Conservation (phyloP, 2,888 invertebrate species). For the Xylocampa areola region DNA sequence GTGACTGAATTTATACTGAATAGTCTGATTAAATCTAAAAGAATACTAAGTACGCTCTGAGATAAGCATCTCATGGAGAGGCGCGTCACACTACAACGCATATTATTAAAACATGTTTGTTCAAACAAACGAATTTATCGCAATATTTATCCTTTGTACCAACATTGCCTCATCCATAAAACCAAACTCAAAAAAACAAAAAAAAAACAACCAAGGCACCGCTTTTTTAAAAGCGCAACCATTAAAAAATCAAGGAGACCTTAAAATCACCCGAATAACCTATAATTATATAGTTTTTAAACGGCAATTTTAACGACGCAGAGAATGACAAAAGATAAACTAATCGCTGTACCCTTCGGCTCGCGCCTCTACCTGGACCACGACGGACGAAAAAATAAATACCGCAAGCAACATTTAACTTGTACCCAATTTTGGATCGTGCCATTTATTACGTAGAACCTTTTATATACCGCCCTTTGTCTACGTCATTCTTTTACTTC, state of each 20-base stretch:
- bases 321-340: slow-evolving; percentile 60
- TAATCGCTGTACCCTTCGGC: slow-evolving; percentile 59
- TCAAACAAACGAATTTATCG: slow-evolving; percentile 24
- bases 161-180: slow-evolving; percentile 16
- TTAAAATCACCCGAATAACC: slow-evolving; percentile 48
- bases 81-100: no score
- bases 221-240: slow-evolving; percentile 39
- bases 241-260: slow-evolving; percentile 41
- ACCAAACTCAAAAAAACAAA: slow-evolving; percentile 33
- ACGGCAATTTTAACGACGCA: slow-evolving; percentile 62
- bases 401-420: slow-evolving; percentile 71
- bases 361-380: slow-evolving; percentile 77
- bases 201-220: slow-evolving; percentile 17
- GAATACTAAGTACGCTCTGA: no score
- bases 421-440: slow-evolving; percentile 68
- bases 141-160: slow-evolving; percentile 28
- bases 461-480: slow-evolving; percentile 71
- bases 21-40: no score
- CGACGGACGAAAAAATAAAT: slow-evolving; percentile 65
- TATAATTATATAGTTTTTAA: slow-evolving; percentile 65
- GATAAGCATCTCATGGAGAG: no score
- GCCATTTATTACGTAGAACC: slow-evolving; percentile 76
- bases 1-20: no score
- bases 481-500: slow-evolving; percentile 65
- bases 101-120: background rate